A percentile compares a stretch with the other conserved stretches of the same genome.
Conservation (phyloP, 2,113 vertebrate species). For the Oceanodroma tethys region DNA sequence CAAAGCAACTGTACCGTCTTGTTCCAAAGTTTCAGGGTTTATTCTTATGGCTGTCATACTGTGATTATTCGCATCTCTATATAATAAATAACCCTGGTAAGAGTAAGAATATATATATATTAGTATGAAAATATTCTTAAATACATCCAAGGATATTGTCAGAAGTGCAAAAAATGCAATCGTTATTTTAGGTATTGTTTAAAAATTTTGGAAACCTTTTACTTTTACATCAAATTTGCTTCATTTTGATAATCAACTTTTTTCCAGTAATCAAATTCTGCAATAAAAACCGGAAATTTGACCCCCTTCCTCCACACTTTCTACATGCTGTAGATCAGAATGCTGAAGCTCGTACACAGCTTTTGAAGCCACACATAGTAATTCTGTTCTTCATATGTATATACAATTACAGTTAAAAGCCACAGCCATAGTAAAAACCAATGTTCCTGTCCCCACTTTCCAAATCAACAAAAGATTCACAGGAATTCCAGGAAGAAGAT, state of each 20-base stretch:
- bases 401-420: neutral
- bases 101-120: neutral
- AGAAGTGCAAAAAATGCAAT: neutral
- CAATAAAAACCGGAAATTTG: neutral
- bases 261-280: neutral
- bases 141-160: neutral
- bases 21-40: constrained; percentile 97
- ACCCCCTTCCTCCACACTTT: neutral
- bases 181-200: neutral
- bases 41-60: constrained; percentile 93
- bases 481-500: neutral
- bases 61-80: constrained; percentile 93
- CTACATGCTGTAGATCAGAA: neutral
- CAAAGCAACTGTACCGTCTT: constrained; percentile 89
- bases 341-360: neutral
- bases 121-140: neutral
- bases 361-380: neutral
- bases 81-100: constrained; percentile 91
- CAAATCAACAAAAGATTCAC: neutral
- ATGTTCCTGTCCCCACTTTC: neutral
- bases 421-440: neutral
- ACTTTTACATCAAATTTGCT: neutral
- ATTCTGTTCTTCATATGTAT: neutral
- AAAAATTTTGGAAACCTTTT: neutral
- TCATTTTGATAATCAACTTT: neutral